A percentile compares a stretch with the other conserved stretches of the same genome.
These are phyloP conservation scores for Artemisiospiza belli DNA, from an alignment of 2,113 vertebrate genomes.

Conservation along the genomic window DNA sequence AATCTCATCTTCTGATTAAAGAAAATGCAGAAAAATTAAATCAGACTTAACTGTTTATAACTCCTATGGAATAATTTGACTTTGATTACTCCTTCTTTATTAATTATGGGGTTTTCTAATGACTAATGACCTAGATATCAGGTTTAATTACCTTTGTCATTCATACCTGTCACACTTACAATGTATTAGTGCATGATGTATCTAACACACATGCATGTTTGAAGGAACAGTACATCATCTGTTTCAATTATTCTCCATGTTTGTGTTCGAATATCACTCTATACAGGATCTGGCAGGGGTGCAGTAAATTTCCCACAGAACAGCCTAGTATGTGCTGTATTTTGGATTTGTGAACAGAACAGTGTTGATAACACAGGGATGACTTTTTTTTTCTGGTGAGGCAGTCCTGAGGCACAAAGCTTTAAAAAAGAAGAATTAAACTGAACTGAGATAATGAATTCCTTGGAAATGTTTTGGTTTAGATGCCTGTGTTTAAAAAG, in stretches of 20 bases:
- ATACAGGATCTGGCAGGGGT: rapidly evolving
- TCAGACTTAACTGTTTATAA: not conserved
- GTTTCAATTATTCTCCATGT: not conserved
- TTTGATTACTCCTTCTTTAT: not conserved
- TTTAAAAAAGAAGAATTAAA: not conserved
- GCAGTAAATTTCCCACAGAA: not conserved
- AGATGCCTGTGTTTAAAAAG: not conserved
- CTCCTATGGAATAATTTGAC: not conserved
- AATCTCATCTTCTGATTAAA: not conserved
- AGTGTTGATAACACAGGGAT: not conserved
- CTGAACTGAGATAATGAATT: not conserved
- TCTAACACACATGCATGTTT: not conserved
- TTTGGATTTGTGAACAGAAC: not conserved
- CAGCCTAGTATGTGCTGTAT: not conserved
- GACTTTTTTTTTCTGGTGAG: not conserved
- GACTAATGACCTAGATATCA: not conserved
- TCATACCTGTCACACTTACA: not conserved
- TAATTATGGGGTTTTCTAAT: not conserved
- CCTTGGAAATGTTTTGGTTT: not conserved
- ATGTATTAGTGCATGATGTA: not conserved
- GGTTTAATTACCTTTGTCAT: not conserved
- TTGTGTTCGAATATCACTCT: not conserved
- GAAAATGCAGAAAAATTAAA: not conserved
- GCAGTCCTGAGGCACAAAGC: not conserved
- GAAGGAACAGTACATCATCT: not conserved